phyloP scores from a whole-genome alignment of 2,888 invertebrate genomes.

The Caenorhabditis sp. region DNA sequence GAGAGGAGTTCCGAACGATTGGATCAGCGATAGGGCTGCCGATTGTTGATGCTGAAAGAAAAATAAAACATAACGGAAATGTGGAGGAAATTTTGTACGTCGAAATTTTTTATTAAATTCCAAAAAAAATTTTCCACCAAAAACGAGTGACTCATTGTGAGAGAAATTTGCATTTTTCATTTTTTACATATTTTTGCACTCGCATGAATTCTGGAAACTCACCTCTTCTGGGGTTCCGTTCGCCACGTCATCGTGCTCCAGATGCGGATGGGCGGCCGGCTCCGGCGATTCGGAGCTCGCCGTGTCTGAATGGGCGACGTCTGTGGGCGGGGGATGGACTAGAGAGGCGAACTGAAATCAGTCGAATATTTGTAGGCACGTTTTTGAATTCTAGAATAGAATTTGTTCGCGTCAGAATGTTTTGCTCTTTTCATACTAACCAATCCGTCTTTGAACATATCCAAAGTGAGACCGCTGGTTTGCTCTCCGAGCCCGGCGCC shows the following conservation, averaged over 20 bases:
- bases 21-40: constrained; percentile 35
- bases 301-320: constrained; percentile 51
- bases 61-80: neutral
- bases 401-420: no score
- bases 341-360: constrained; percentile 40
- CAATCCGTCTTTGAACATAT: constrained; percentile 44
- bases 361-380: neutral
- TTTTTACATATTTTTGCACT: neutral
- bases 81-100: neutral
- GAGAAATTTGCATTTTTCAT: constrained; percentile 30
- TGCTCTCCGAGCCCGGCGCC: constrained; percentile 11
- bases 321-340: constrained; percentile 15
- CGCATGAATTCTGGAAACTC: neutral
- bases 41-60: constrained; percentile 17
- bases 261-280: constrained; percentile 6
- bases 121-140: neutral
- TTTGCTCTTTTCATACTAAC: no score
- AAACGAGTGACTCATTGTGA: constrained; percentile 6
- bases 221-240: constrained; percentile 35
- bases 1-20: constrained; percentile 39
- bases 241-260: constrained; percentile 15
- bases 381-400: neutral
- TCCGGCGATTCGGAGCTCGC: constrained; percentile 59
- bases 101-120: neutral
- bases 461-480: constrained; percentile 7